Base-by-base conservation (phyloP, 2,888 invertebrate species). In the Volucella inflata region DNA sequence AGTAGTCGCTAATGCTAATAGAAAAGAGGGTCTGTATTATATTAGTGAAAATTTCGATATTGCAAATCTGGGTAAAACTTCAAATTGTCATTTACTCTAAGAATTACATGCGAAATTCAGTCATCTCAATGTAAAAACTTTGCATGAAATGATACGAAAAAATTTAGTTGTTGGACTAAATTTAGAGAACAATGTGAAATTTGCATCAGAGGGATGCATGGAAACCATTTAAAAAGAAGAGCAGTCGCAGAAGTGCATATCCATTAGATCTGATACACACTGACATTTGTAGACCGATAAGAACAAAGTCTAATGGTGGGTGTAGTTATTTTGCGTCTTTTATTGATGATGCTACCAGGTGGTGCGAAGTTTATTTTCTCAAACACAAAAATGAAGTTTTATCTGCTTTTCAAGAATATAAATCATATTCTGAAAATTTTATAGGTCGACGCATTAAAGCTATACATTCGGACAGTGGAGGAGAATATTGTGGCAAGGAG, bases 201-300 rank as follows among this genome's bases (percentile, higher is more conserved):
- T 40, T 67, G 67, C 30, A 48, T 62, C 1, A 8, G 48, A 46
- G 30, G 17, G 2, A 62, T 48, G 10, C 8, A 62, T n/a, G 48
- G 17, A n/a, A 36, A 38, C 62, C 62, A 10, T 62, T 62, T 30
- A 21, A 12, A 30, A 62, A 46, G 38, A 14, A 12, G n/a, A 21
- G 12, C 8, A 16, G 8, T 6, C 8, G 12, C 4, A 46, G n/a
- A 4, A 48, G 48, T 48, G 30, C 8, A 16, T 11, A 14, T 17
- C n/a, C 30, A n/a, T 36, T 48, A 17, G 62, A 62, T 4, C 30
- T 62, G 17, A 21, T 62, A 17, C 62, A 62, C 12, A 62, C 46
- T 21, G 44, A 62, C n/a, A 36, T 62, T n/a, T 62, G 65, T 38
- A 51, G 65, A 2, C 65, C 65, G n/a, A 30, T 64, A n/a, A 64